Percentiles rank a stretch among this genome's conserved stretches.
Conservation (phyloP, 2,888 invertebrate species). For the Rhimphoctona megacephalus region DNA sequence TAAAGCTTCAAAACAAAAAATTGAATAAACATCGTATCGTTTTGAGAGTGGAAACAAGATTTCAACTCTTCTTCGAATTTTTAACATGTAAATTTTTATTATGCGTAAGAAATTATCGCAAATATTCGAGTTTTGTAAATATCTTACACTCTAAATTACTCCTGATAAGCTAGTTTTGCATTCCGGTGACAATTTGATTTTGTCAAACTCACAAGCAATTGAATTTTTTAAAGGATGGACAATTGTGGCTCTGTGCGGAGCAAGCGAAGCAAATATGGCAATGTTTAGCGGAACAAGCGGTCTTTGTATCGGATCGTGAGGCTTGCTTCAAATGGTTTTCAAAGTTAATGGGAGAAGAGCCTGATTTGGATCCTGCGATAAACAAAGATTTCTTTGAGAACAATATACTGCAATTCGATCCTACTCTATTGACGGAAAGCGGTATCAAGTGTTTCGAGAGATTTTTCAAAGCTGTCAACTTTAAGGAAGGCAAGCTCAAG, state of each 20-base stretch:
- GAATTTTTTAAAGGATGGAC: slow-evolving; percentile 90
- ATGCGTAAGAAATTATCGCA: too few species aligned
- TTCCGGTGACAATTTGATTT: neutral
- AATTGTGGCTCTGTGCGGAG: slow-evolving; percentile 97
- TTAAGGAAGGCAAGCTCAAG: slow-evolving; percentile 96
- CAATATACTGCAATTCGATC: slow-evolving; percentile 96
- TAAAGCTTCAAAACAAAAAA: too few species aligned
- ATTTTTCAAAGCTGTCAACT: slow-evolving; percentile 97
- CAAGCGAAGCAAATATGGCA: slow-evolving; percentile 99
- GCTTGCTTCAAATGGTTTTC: slow-evolving; percentile 99
- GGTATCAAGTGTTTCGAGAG: slow-evolving; percentile 96
- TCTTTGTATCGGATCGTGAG: slow-evolving; percentile 96
- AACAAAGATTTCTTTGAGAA: slow-evolving; percentile 98
- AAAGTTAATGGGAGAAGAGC: slow-evolving; percentile 98
- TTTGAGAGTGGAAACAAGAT: too few species aligned
- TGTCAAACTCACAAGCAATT: neutral
- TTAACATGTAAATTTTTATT: too few species aligned
- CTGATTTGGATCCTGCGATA: slow-evolving; percentile 98
- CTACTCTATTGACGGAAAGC: slow-evolving; percentile 95
- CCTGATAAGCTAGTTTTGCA: too few species aligned
- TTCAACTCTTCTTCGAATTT: too few species aligned
- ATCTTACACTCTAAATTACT: too few species aligned
- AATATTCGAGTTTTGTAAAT: too few species aligned
- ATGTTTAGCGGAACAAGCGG: slow-evolving; percentile 96
- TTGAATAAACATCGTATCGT: too few species aligned